A percentile compares a stretch with the other conserved stretches of the same genome.
Evolutionary conservation across 2,888 invertebrate genomes (phyloP).

Genomic region (Drosophila putrida): DNA sequence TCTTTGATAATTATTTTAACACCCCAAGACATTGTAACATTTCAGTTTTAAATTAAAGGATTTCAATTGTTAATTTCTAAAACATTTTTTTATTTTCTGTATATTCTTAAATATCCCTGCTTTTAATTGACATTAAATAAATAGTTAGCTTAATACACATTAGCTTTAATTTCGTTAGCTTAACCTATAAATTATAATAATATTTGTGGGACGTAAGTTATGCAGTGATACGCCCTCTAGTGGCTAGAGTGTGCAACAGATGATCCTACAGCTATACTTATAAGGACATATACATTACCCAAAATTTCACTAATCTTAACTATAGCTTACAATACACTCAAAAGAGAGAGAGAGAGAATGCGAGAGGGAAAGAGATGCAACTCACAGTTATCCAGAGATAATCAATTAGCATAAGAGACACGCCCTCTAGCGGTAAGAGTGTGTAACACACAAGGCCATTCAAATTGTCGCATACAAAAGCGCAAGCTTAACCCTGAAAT

Average conservation of each 20-base stretch:
- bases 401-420: conserved; percentile 18
- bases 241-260: conserved; percentile 5
- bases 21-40: no score
- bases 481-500: conserved; percentile 55
- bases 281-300: not conserved
- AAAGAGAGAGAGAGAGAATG: not conserved
- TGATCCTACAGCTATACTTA: no score
- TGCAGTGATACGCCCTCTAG: conserved; percentile 29
- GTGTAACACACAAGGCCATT: conserved; percentile 30
- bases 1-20: no score
- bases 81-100: no score
- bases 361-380: not conserved
- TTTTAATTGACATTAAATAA: no score
- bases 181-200: not conserved
- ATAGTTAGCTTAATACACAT: not conserved
- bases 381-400: conserved; percentile 6
- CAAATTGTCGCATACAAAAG: conserved; percentile 22
- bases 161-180: not conserved
- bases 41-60: no score
- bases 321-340: not conserved
- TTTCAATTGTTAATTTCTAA: no score
- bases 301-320: not conserved
- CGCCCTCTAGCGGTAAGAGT: conserved; percentile 43
- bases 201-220: not conserved
- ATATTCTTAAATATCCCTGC: no score